A percentile compares a stretch with the other conserved stretches of the same genome.
Conservation (phyloP, 2,888 invertebrate genomes). For the Macrosoma leucophasiata region DNA sequence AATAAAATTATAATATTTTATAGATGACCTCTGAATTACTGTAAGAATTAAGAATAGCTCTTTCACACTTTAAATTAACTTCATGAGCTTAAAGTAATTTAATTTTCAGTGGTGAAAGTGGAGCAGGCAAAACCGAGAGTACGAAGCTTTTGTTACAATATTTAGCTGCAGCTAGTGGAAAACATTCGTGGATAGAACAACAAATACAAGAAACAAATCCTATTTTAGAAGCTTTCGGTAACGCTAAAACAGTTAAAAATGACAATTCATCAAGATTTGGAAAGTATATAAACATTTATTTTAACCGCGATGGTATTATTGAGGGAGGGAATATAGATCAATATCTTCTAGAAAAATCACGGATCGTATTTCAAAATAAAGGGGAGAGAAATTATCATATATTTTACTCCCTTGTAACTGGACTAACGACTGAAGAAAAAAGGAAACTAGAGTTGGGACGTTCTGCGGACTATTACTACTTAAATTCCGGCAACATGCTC, state of each 20-base stretch:
- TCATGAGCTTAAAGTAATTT: too few species aligned
- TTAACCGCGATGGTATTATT: slow-evolving; percentile 87
- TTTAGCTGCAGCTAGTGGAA: slow-evolving; percentile 93
- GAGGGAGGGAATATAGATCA: slow-evolving; percentile 97
- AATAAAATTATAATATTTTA: too few species aligned
- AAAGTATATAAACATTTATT: slow-evolving; percentile 94
- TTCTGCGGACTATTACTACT: slow-evolving; percentile 85
- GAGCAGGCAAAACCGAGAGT: slow-evolving; percentile 97
- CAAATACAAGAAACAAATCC: slow-evolving; percentile 98
- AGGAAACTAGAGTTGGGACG: slow-evolving; percentile 83
- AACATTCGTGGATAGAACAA: slow-evolving; percentile 98
- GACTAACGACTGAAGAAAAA: slow-evolving; percentile 87
- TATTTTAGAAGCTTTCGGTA: slow-evolving; percentile 97
- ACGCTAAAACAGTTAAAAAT: slow-evolving; percentile 96
- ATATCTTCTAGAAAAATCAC: slow-evolving; percentile 94
- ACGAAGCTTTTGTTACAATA: slow-evolving; percentile 96
- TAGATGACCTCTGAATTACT: too few species aligned
- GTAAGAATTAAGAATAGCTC: too few species aligned
- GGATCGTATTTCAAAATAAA: slow-evolving; percentile 91
- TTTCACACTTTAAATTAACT: too few species aligned
- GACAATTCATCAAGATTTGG: slow-evolving; percentile 98
- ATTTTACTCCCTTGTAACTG: slow-evolving; percentile 93
- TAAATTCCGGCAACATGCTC: slow-evolving; percentile 86
- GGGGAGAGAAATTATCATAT: slow-evolving; percentile 97
- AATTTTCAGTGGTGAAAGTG: slow-evolving; percentile 89